Percentiles rank a stretch among this genome's conserved stretches.
phyloP scores from a whole-genome alignment of 2,113 vertebrate species.

The Taxidea taxus region DNA sequence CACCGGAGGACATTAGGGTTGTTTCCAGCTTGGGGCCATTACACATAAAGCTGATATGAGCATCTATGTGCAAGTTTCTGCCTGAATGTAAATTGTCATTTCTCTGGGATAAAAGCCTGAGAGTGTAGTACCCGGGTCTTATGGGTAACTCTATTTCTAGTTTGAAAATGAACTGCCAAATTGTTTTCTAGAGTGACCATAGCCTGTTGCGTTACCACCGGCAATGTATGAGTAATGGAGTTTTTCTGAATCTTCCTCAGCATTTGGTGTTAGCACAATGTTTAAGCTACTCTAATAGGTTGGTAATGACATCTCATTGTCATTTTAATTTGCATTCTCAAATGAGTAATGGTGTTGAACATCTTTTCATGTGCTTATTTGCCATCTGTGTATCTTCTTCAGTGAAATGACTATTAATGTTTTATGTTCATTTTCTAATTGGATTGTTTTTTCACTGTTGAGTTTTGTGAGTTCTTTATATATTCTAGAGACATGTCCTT shows the following conservation, averaged over 20 bases:
- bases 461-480: not conserved
- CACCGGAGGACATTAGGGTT: not conserved
- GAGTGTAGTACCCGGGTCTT: not conserved
- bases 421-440: not conserved
- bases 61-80: not conserved
- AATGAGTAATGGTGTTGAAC: not conserved
- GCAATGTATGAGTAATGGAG: not conserved
- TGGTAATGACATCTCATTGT: not conserved
- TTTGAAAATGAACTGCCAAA: not conserved
- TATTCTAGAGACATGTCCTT: not conserved
- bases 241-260: not conserved
- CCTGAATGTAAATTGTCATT: not conserved
- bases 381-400: not conserved
- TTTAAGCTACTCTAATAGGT: not conserved
- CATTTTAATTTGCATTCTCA: not conserved
- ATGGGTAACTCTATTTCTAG: not conserved
- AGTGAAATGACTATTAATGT: not conserved
- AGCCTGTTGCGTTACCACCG: not conserved
- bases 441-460: not conserved
- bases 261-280: not conserved
- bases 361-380: not conserved
- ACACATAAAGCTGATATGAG: not conserved
- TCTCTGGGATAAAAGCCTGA: not conserved
- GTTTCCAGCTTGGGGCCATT: not conserved
- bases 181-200: not conserved